Conservation (phyloP, 2,888 invertebrate species). For the Andricus curvator region DNA sequence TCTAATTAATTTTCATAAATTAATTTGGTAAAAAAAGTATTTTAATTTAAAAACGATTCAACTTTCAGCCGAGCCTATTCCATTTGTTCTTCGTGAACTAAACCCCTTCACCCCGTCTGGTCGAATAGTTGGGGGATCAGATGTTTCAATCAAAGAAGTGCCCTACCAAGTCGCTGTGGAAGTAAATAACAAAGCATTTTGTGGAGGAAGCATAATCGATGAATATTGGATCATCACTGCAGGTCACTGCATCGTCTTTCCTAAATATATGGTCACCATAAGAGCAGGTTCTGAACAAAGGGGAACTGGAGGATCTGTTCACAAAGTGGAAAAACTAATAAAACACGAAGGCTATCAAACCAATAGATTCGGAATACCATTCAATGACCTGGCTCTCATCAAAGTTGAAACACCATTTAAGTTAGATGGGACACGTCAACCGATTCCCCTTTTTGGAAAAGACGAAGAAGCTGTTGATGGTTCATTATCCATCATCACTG, state of each 20-base stretch:
- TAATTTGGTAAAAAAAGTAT: background rate
- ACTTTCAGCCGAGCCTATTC: constrained; percentile 24
- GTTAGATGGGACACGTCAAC: constrained; percentile 78
- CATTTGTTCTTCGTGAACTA: background rate
- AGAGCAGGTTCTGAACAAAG: constrained; percentile 78
- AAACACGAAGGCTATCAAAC: constrained; percentile 80
- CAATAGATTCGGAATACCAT: constrained; percentile 62
- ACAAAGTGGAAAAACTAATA: constrained; percentile 77
- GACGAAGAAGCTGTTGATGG: constrained; percentile 63
- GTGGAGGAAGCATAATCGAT: constrained; percentile 81
- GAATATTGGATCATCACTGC: constrained; percentile 80
- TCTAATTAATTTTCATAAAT: background rate
- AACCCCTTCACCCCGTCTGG: constrained; percentile 60
- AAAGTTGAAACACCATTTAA: constrained; percentile 78
- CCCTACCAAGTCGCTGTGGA: constrained; percentile 80
- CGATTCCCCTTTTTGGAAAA: constrained; percentile 77
- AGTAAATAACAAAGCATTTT: constrained; percentile 78
- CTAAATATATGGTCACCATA: constrained; percentile 63
- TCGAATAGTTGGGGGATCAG: constrained; percentile 80
- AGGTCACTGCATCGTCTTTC: constrained; percentile 80
- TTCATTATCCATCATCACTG: constrained; percentile 57
- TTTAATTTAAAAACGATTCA: background rate
- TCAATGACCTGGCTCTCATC: constrained; percentile 80
- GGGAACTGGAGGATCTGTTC: constrained; percentile 78
- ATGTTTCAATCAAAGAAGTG: constrained; percentile 78